Conservation (phyloP, 2,888 invertebrate genomes). For the Ochropacha duplaris region DNA sequence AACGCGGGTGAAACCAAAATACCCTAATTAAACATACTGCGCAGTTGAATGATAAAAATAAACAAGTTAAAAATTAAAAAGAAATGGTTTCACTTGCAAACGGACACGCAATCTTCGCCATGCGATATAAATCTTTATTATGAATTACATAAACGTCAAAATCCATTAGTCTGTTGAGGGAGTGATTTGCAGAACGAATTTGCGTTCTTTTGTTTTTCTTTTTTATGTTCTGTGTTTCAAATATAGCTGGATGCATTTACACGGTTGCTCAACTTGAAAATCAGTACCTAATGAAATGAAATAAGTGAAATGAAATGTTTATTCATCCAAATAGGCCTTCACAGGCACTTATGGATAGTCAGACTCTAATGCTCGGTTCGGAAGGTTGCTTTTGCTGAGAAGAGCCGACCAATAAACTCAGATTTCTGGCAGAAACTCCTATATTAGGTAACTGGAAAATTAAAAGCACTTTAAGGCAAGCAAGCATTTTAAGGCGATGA, state of each 20-base stretch:
- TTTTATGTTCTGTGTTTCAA: conserved; percentile 30
- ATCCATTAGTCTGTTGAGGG: conserved; percentile 23
- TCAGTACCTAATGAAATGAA: no score
- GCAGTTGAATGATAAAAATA: background rate
- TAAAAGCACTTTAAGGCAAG: no score
- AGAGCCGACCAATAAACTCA: no score
- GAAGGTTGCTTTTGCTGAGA: no score
- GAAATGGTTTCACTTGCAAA: background rate
- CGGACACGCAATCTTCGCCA: background rate
- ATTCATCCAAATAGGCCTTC: no score
- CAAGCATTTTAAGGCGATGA: no score
- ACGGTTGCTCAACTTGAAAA: conserved; percentile 16
- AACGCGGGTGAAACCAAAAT: no score
- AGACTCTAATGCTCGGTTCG: no score
- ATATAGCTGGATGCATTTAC: conserved; percentile 29
- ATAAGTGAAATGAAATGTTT: no score
- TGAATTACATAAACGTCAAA: conserved; percentile 24
- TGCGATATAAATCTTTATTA: conserved; percentile 27
- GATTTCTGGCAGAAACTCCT: no score
- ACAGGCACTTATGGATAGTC: no score
- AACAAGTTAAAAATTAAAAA: background rate
- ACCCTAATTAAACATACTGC: background rate
- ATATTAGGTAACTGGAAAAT: no score
- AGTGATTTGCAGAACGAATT: conserved; percentile 43
- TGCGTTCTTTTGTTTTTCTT: conserved; percentile 47